Evolutionary conservation across 2,113 vertebrate species (phyloP).

Genomic region (Tachysurus vachellii): DNA sequence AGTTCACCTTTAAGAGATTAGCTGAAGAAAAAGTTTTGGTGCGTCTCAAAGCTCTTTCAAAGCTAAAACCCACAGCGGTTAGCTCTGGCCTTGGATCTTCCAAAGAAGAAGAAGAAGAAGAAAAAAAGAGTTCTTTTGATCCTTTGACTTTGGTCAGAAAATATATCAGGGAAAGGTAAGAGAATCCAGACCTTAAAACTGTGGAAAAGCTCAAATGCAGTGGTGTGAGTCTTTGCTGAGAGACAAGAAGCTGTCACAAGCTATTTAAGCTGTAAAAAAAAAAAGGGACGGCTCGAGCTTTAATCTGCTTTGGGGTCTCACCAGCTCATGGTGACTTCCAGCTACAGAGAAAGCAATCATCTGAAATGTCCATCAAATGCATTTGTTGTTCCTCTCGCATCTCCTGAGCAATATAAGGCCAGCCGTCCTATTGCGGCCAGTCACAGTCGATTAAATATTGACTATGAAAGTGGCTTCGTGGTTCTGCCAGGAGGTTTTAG

Average conservation of each 20-base stretch:
- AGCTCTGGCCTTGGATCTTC: not conserved
- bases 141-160: constrained; percentile 15
- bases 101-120: not conserved
- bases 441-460: constrained; percentile 51
- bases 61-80: not conserved
- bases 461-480: constrained; percentile 41
- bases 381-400: constrained; percentile 43
- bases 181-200: constrained; percentile 4
- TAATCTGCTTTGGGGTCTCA: constrained; percentile 66
- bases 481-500: constrained; percentile 18
- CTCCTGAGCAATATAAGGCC: constrained; percentile 47
- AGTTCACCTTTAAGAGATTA: not conserved
- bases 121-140: constrained; percentile 25
- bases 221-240: constrained; percentile 38
- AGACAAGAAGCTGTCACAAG: constrained; percentile 66
- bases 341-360: constrained; percentile 67
- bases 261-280: constrained; percentile 59
- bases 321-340: constrained; percentile 56
- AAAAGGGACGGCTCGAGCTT: constrained; percentile 43
- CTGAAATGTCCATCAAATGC: constrained; percentile 60
- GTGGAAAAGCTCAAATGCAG: not conserved
- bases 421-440: constrained; percentile 43
- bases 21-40: not conserved
- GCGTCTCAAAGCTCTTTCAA: not conserved
- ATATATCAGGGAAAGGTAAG: constrained; percentile 12